phyloP scores from a whole-genome alignment of 2,888 invertebrate genomes.

The Apotomis capreana region DNA sequence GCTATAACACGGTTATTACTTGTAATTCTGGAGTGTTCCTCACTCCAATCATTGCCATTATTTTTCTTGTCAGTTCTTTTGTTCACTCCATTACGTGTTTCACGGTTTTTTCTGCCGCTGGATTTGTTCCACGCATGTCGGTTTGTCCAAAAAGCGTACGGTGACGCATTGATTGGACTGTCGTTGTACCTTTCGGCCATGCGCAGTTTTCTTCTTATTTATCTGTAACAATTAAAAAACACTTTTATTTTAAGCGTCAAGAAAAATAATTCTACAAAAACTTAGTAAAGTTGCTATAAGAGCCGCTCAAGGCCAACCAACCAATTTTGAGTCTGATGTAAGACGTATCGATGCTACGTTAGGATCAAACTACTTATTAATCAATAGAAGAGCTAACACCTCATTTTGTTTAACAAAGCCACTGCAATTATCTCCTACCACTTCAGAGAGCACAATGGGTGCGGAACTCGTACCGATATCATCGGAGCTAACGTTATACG shows the following conservation, averaged over 20 bases:
- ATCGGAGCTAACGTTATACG: slow-evolving; percentile 64
- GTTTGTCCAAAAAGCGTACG: slow-evolving; percentile 75
- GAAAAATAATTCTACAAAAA: slow-evolving; percentile 28
- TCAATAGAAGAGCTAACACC: slow-evolving; percentile 81
- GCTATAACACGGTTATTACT: slow-evolving; percentile 65
- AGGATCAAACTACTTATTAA: slow-evolving; percentile 76
- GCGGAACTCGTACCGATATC: slow-evolving; percentile 75
- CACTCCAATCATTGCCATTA: slow-evolving; percentile 39
- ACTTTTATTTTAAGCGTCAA: background rate
- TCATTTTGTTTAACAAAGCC: slow-evolving; percentile 82
- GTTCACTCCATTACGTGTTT: slow-evolving; percentile 41
- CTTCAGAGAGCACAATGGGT: slow-evolving; percentile 73
- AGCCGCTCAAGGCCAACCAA: slow-evolving; percentile 43
- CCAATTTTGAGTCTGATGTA: slow-evolving; percentile 63
- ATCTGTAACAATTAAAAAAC: slow-evolving; percentile 71
- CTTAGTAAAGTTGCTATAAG: background rate
- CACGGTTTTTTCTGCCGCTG: slow-evolving; percentile 43
- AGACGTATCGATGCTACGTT: slow-evolving; percentile 60
- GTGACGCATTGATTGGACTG: slow-evolving; percentile 76
- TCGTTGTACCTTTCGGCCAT: slow-evolving; percentile 75
- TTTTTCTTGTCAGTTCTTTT: slow-evolving; percentile 39
- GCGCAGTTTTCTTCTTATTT: slow-evolving; percentile 72
- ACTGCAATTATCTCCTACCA: slow-evolving; percentile 78
- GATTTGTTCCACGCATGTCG: slow-evolving; percentile 62
- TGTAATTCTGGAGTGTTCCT: slow-evolving; percentile 18